phyloP scores from a whole-genome alignment of 2,113 vertebrate species.

The Amblyornis subalaris region DNA sequence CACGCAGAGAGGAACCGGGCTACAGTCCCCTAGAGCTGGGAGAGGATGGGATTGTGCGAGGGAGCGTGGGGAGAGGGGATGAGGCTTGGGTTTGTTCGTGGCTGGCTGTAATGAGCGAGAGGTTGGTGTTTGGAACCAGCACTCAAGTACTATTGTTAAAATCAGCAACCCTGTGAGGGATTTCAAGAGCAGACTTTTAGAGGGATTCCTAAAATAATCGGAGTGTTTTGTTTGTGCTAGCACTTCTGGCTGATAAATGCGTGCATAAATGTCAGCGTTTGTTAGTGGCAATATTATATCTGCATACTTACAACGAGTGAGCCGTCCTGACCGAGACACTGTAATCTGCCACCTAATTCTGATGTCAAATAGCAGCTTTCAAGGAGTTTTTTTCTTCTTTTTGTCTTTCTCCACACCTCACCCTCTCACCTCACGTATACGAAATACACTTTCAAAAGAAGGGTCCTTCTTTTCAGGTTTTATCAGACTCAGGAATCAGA shows the following conservation, averaged over 20 bases:
- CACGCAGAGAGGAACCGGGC: not conserved
- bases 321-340: not conserved
- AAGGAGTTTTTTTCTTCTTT: too few relatives aligned
- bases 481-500: not conserved
- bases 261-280: not conserved
- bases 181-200: not conserved
- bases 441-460: not conserved
- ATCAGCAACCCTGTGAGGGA: not conserved
- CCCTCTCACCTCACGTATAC: fast-evolving
- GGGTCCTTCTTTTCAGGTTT: not conserved
- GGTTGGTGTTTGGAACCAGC: not conserved
- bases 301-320: fast-evolving
- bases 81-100: not conserved
- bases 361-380: not conserved
- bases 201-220: not conserved
- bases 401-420: fast-evolving
- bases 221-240: not conserved
- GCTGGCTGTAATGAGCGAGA: fast-evolving
- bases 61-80: not conserved
- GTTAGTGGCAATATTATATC: not conserved
- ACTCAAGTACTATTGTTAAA: not conserved
- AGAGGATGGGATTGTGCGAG: not conserved
- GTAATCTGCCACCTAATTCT: not conserved
- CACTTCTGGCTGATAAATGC: not conserved
- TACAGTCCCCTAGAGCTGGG: not conserved